Base-by-base conservation (phyloP, 2,113 vertebrate genomes). In the Varanus komodoensis region DNA sequence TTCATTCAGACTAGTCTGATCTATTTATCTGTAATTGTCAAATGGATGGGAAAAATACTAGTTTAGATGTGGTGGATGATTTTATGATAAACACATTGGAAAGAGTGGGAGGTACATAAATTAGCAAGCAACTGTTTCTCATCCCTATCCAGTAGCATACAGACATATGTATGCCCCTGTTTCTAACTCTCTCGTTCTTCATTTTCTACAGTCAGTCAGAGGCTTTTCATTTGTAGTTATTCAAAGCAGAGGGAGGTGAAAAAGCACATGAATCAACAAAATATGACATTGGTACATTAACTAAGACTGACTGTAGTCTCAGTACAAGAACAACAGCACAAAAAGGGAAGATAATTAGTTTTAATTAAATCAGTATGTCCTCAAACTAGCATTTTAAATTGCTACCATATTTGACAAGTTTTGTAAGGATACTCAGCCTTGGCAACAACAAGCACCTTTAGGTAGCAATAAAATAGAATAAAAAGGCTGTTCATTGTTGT, bases 361-460 rank as follows among this genome's bases (percentile, higher is more conserved):
- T 95, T 95, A 93, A 96, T 97, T 95, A 95, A 90, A 92, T 90
- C 57, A 94, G 74, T 86, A 89, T 95, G 94, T 90, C 92, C 90
- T 95, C 92, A 91, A 94, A 96, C 96, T 94, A 95, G 91, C 94
- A 93, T 92, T 95, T 94, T 90, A 96, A 96, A 96, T 96, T 95
- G 91, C 79, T 95, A 93, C 89, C 94, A 94, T 89, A 95, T 97
- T 96, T 93, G 95, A 92, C 91, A 82, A 94, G 94, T 90, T 93
- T 86, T 94, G 91, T 90, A 92, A 95, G 89, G 89, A 87, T 89
- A 88, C 21, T n/a, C 74, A 86, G 80, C 21, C 91, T 95, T 89
- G 85, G 92, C 95, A 96, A 94, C 88, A 94, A 91, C 81, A 89
- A 82, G 32, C 89, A 67, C 89, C 95, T 95, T 94, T 82, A 96